Evolutionary conservation across 2,888 invertebrate genomes (phyloP).

Genomic region (Hecatera dysodea): DNA sequence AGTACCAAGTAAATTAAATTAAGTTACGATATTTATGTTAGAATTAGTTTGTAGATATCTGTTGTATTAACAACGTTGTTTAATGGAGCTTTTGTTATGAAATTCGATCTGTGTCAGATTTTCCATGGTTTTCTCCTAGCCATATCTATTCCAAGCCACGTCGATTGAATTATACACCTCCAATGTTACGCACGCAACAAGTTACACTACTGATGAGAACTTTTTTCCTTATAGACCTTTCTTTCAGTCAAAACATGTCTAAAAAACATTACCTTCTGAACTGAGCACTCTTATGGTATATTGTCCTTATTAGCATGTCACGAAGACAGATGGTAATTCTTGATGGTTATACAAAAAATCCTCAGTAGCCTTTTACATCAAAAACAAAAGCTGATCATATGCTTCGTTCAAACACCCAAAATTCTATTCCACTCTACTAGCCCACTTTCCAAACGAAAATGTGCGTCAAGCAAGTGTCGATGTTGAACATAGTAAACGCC

Average conservation of each 20-base stretch:
- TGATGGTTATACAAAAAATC: background rate
- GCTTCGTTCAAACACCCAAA: conserved; percentile 17
- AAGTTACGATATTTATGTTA: conserved; percentile 22
- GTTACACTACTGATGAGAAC: conserved; percentile 1
- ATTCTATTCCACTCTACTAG: conserved; percentile 29
- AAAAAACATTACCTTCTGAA: background rate
- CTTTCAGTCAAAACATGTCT: background rate
- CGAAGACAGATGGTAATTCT: background rate
- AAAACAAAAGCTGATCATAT: background rate
- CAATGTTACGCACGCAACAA: conserved; percentile 37
- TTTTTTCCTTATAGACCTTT: background rate
- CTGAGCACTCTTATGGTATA: too few relatives aligned
- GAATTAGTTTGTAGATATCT: background rate
- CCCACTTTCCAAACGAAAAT: conserved; percentile 53
- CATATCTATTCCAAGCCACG: background rate
- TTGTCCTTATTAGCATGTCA: too few relatives aligned
- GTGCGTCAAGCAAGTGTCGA: conserved; percentile 59
- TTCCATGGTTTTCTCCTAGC: background rate
- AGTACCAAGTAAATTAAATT: conserved; percentile 25
- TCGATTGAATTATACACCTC: background rate
- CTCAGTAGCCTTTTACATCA: background rate
- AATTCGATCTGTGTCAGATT: background rate
- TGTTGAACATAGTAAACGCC: conserved; percentile 54
- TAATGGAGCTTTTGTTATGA: background rate
- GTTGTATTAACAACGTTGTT: conserved; percentile 7